These are phyloP conservation scores for Tychaedon coryphoeus DNA, from an alignment of 2,113 vertebrate genomes.

Conservation along the genomic window DNA sequence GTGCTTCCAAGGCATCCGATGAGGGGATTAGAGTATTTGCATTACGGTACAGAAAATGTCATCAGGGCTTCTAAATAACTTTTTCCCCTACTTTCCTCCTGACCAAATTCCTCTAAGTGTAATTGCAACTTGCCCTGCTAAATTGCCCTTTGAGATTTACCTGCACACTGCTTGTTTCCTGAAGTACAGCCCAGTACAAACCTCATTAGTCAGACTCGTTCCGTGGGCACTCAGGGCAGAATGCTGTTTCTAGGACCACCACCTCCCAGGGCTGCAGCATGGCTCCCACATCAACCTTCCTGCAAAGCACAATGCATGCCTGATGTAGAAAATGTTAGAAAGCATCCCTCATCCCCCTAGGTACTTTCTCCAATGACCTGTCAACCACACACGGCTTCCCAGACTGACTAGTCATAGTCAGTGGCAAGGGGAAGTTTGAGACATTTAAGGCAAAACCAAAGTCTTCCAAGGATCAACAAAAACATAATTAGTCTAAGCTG, in stretches of 20 bases:
- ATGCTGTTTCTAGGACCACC: not conserved
- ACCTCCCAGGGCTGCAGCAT: not conserved
- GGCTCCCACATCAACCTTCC: not conserved
- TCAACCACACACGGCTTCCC: not conserved
- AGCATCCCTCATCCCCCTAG: not conserved
- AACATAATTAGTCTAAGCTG: not conserved
- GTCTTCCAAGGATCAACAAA: not conserved
- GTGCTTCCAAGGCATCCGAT: not conserved
- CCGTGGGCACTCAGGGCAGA: not conserved
- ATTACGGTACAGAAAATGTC: not conserved
- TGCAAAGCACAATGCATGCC: not conserved
- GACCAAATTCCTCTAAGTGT: not conserved
- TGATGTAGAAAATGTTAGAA: not conserved
- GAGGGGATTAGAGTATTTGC: not conserved
- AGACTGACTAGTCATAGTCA: not conserved
- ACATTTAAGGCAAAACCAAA: not conserved
- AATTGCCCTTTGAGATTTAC: not conserved
- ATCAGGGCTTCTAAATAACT: not conserved
- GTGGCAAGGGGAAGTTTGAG: not conserved
- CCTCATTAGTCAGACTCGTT: fast-evolving
- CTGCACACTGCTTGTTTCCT: not conserved
- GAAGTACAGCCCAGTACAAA: not conserved
- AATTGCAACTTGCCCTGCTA: not conserved
- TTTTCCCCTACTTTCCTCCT: not conserved
- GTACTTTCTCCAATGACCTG: not conserved